phyloP scores from a whole-genome alignment of 2,888 invertebrate species.

The Neuroscelio doddi region DNA sequence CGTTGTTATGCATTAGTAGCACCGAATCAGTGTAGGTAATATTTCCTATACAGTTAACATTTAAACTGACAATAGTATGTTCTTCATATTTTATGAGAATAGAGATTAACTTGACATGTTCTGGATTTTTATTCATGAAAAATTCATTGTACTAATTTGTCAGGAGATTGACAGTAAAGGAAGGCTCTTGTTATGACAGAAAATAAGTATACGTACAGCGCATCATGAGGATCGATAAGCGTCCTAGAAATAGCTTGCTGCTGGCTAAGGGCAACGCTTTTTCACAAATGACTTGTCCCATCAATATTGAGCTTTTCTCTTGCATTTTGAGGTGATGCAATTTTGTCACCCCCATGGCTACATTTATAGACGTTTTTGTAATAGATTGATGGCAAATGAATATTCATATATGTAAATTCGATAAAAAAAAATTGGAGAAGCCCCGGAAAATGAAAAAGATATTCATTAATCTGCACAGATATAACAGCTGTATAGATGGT shows the following conservation, averaged over 20 bases:
- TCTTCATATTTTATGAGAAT: slow-evolving; percentile 19
- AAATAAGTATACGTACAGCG: slow-evolving; percentile 17
- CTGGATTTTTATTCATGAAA: no score
- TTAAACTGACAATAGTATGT: slow-evolving; percentile 26
- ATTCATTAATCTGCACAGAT: not conserved
- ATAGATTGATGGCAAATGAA: slow-evolving; percentile 26
- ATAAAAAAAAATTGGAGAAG: slow-evolving; percentile 5
- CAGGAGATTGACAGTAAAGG: slow-evolving; percentile 41
- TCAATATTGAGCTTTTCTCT: slow-evolving; percentile 20
- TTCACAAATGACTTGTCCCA: slow-evolving; percentile 23
- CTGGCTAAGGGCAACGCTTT: slow-evolving; percentile 15
- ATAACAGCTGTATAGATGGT: no score
- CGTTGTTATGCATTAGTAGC: no score
- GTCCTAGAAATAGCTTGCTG: slow-evolving; percentile 6
- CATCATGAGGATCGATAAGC: slow-evolving; percentile 14
- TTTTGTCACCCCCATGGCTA: not conserved
- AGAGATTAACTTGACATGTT: no score
- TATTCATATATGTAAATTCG: slow-evolving; percentile 32
- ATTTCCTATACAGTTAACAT: no score
- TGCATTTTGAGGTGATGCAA: slow-evolving; percentile 1
- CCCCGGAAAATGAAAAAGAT: not conserved
- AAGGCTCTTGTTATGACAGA: slow-evolving; percentile 26
- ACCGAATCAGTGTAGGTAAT: no score
- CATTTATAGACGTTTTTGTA: slow-evolving; percentile 14
- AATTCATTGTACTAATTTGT: slow-evolving; percentile 42